Evolutionary conservation across 2,888 invertebrate genomes (phyloP).

Genomic region (Xanthostigma xanthostigma): DNA sequence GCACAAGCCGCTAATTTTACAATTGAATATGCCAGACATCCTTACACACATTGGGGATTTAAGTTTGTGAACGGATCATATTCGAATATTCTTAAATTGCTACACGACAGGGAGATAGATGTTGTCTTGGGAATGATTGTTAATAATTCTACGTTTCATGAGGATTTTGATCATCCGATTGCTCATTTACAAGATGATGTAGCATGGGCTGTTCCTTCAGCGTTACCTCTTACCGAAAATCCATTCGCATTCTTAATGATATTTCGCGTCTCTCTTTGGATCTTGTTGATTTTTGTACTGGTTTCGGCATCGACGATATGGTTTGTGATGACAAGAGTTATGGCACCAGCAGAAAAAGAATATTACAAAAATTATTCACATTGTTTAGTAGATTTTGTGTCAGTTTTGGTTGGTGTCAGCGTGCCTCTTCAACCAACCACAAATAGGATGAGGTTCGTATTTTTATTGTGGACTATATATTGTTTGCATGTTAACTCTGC

Average conservation of each 20-base stretch:
- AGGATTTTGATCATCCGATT: constrained; percentile 35
- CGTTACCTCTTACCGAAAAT: constrained; percentile 28
- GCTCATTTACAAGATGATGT: constrained; percentile 38
- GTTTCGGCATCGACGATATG: neutral
- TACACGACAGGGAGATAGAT: constrained; percentile 26
- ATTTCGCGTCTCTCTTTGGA: constrained; percentile 33
- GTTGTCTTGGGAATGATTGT: constrained; percentile 39
- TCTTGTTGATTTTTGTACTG: constrained; percentile 26
- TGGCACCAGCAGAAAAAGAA: neutral
- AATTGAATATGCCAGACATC: neutral
- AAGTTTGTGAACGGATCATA: constrained; percentile 27
- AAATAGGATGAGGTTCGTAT: constrained; percentile 34
- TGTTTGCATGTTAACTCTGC: constrained; percentile 34
- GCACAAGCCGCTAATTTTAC: neutral
- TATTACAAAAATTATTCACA: neutral
- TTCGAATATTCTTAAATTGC: constrained; percentile 31
- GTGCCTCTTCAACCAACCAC: constrained; percentile 30
- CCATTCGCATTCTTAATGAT: constrained; percentile 35
- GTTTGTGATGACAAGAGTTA: neutral
- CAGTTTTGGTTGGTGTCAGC: constrained; percentile 31
- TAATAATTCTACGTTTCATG: constrained; percentile 39
- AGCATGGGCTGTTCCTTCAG: constrained; percentile 37
- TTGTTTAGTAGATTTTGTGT: neutral
- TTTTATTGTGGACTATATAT: constrained; percentile 34
- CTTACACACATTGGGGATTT: constrained; percentile 27